Conservation (phyloP, 2,888 invertebrate species). For the Nymphalis c-album region DNA sequence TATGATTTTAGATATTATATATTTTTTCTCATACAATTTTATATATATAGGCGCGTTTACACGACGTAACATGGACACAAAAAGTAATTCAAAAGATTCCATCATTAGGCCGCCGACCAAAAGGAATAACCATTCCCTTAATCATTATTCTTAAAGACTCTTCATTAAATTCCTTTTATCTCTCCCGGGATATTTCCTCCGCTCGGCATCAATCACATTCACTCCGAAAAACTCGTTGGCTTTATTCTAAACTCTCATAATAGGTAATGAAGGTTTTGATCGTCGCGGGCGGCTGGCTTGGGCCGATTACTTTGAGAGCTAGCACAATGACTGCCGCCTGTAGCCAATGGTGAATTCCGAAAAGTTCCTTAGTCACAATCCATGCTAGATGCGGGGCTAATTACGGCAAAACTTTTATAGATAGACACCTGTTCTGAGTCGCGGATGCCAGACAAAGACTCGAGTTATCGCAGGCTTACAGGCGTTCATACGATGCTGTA, state of each 20-base stretch:
- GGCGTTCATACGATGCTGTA: slow-evolving; percentile 51
- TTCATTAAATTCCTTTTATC: slow-evolving; percentile 82
- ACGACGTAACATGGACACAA: slow-evolving; percentile 68
- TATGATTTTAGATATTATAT: slow-evolving; percentile 16
- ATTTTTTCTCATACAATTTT: slow-evolving; percentile 36
- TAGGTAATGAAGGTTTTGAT: slow-evolving; percentile 80
- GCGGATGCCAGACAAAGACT: slow-evolving; percentile 75
- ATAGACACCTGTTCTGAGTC: slow-evolving; percentile 79
- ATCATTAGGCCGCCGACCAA: slow-evolving; percentile 76
- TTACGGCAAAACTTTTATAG: slow-evolving; percentile 79
- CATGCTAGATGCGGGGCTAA: slow-evolving; percentile 77
- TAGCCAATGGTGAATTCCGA: slow-evolving; percentile 75
- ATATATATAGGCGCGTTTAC: slow-evolving; percentile 65
- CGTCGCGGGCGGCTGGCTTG: slow-evolving; percentile 72
- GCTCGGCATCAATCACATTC: slow-evolving; percentile 80
- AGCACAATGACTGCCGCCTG: slow-evolving; percentile 76
- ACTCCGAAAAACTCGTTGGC: slow-evolving; percentile 80
- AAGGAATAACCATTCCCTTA: slow-evolving; percentile 81
- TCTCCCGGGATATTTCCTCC: slow-evolving; percentile 79
- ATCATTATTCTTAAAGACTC: slow-evolving; percentile 81
- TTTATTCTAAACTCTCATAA: slow-evolving; percentile 82
- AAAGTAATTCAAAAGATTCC: slow-evolving; percentile 75
- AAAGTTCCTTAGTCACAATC: slow-evolving; percentile 76
- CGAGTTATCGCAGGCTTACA: slow-evolving; percentile 77
- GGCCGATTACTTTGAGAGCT: slow-evolving; percentile 78